These are phyloP conservation scores for Baryphthengus martii DNA, from an alignment of 2,113 vertebrate species.

Conservation along the genomic window DNA sequence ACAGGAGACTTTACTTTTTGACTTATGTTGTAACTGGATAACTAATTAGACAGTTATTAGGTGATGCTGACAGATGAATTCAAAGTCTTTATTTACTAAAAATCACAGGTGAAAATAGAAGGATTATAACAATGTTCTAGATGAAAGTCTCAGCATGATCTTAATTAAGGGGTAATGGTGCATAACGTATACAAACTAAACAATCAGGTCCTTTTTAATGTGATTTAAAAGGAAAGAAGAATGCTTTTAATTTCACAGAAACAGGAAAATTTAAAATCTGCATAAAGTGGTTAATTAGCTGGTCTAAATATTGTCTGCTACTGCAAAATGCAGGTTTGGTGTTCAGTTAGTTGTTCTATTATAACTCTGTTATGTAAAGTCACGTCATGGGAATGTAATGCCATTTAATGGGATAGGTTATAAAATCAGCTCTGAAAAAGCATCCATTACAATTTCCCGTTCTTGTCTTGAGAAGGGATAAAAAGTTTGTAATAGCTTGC, in stretches of 20 bases:
- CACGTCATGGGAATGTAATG: slow-evolving; percentile 11
- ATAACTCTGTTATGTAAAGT: slow-evolving; percentile 15
- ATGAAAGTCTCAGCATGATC: not conserved
- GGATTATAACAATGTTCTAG: not conserved
- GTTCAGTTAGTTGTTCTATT: not conserved
- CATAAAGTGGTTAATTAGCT: not conserved
- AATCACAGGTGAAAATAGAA: not conserved
- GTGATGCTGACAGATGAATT: not conserved
- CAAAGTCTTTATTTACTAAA: not conserved
- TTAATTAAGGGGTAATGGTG: not conserved
- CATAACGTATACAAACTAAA: not conserved
- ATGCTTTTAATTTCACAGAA: not conserved
- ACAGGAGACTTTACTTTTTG: not conserved
- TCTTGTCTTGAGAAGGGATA: not conserved
- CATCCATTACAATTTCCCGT: not conserved
- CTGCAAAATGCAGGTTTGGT: not conserved
- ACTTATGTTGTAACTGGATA: not conserved
- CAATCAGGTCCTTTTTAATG: not conserved
- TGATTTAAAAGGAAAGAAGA: not conserved
- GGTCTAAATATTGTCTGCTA: not conserved
- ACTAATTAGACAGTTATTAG: not conserved
- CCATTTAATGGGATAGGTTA: slow-evolving; percentile 9
- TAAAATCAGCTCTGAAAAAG: slow-evolving; percentile 15
- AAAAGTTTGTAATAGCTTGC: not conserved
- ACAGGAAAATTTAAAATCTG: not conserved